Base-by-base conservation (phyloP, 1,140 invertebrate species). In the Heliconius himera region DNA sequence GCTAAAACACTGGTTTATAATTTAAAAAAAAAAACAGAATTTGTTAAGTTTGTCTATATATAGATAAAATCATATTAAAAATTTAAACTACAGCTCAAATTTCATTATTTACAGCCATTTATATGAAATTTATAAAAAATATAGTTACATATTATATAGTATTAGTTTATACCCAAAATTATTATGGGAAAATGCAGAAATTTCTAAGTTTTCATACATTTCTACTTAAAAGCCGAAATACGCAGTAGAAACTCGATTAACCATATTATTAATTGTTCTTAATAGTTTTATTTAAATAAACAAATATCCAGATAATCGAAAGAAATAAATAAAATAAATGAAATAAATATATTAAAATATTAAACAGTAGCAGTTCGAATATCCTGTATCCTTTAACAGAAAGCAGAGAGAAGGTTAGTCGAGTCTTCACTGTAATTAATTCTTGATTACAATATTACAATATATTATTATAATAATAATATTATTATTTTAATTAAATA, bases 1-100 rank as follows among this genome's bases (percentile, higher is more conserved):
- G 49, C 18, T 51, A 20, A 51, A 66, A 76, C 56, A 76, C 74
- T 76, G 38, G 60, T 76, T 76, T 66, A 46, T 46, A 16, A 46
- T 46, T 20, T 1, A n/a, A 49, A 9, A 54, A 49, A 73, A 18
- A 29, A 54, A 49, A 74, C 73, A 56, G 3, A 54, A 74, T 13
- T 72, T 41, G 70, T 72, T 72, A 72, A 72, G 70, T 72, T 72
- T 72, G 70, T 72, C 70, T n/a, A 18, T 38, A 72, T 9, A 18
- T 72, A 29, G 13, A n/a, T 71, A 20, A 71, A 71, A 18, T 16
- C 18, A 71, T 71, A 33, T 33, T 36, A 29, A 71, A 71, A 36
- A 20, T 33, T 18, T 71, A 71, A n/a, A 9, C 22, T 33, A 33
- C n/a, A 72, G n/a, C n/a, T 72, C 60, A 66, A 66, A 66, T 66